These are phyloP conservation scores for Apteryx mantelli DNA, from an alignment of 2,113 vertebrate species.

Conservation along the genomic window DNA sequence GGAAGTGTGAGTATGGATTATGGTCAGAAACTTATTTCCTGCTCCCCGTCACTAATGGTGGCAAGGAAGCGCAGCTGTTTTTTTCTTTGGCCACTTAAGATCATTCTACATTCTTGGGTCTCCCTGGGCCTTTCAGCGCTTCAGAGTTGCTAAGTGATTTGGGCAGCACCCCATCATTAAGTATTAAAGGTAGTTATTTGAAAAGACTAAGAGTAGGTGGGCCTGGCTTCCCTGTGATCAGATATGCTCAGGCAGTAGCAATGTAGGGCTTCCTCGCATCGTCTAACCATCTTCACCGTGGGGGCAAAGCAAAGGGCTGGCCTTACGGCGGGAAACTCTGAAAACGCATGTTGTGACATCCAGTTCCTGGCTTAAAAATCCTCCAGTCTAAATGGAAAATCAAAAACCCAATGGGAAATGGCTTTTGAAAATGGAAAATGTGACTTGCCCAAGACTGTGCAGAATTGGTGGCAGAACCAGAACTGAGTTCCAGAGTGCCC, in stretches of 20 bases:
- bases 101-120: background rate
- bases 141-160: background rate
- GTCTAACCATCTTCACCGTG: background rate
- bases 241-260: background rate
- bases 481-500: background rate
- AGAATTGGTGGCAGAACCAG: background rate
- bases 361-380: background rate
- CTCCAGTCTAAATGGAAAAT: background rate
- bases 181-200: background rate
- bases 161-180: background rate
- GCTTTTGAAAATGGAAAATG: background rate
- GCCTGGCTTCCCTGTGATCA: background rate
- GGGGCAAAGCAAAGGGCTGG: background rate
- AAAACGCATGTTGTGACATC: background rate
- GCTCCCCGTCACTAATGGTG: background rate
- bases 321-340: background rate
- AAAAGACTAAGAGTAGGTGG: background rate
- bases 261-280: accelerated
- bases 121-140: background rate
- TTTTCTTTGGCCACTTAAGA: background rate
- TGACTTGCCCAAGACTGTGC: accelerated
- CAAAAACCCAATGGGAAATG: accelerated
- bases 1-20: background rate
- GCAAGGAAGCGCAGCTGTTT: background rate
- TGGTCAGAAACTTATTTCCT: background rate